Evolutionary conservation across 2,797 vertebrate genomes (phyloP), one percentile per base, ranked within the genome.

Genomic region (Sebastes variabilis): DNA sequence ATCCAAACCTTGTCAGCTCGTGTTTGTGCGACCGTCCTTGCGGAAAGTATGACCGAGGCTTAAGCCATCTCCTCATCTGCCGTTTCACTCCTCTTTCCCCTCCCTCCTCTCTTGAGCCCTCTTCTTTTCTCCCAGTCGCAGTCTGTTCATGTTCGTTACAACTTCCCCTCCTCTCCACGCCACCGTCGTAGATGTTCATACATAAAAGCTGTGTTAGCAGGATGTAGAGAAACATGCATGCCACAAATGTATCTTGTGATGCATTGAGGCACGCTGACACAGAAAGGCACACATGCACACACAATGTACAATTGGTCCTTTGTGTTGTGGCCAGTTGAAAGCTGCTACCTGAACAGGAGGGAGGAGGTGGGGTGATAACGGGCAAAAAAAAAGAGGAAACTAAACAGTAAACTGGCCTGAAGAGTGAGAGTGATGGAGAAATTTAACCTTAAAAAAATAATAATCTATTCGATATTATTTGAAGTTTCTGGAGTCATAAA

Each of bases 271-370:
- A 73, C 14, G 9, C 74, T 62, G 60, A 73, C 67, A 77, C 25
- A 68, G 18, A 77, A 55, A 77, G 24, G 34, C 36, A 66, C 38
- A 72, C 67, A 79, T 58, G 14, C 64, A 36, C 56, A 59, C 56
- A 36, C 14, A 54, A 20, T 14, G 34, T 20, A 90, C 87, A 90
- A 72, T 73, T 32, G 18, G 20, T 12, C 38, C 81, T 89, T 90
- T 85, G 77, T 91, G 65, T 42, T 22, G 14, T 55, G 64, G 13
- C 38, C 27, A 14, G 34, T 11, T 82, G 85, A 85, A 70, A 69
- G 72, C 78, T 81, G 82, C 58, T 85, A 85, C 82, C 81, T 85
- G 75, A 65, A 75, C 72, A 83, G 79, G 72, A 80, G 72, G 30
- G 62, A 62, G 56, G 61, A 27, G 75, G 58, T 10, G 55, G 8